Evolutionary conservation across 2,113 vertebrate species (phyloP).

Genomic region (Boleophthalmus pectinirostris): DNA sequence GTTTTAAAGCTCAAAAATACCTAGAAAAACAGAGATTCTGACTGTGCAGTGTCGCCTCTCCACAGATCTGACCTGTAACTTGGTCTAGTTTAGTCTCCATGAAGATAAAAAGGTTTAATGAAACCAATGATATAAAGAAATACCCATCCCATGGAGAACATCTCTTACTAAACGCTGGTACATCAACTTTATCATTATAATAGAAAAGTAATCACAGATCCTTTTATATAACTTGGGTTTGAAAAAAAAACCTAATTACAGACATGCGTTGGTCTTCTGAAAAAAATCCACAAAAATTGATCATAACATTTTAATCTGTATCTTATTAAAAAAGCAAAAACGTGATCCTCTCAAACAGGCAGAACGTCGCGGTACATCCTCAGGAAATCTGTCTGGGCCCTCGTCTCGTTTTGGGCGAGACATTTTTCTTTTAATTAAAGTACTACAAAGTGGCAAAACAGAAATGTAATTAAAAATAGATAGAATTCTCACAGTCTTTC

Average conservation of each 20-base stretch:
- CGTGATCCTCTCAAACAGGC: slow-evolving; percentile 24
- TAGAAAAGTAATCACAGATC: background rate
- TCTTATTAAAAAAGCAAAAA: slow-evolving; percentile 36
- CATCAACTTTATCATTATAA: too few species aligned
- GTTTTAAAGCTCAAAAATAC: too few species aligned
- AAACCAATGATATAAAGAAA: too few species aligned
- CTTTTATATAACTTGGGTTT: background rate
- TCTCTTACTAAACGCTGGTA: too few species aligned
- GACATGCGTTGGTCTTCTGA: background rate
- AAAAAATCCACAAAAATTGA: background rate
- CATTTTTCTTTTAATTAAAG: slow-evolving; percentile 1
- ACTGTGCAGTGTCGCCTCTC: too few species aligned
- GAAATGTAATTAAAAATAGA: background rate
- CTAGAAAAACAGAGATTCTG: too few species aligned
- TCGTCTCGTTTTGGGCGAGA: slow-evolving; percentile 20
- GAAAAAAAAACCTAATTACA: background rate
- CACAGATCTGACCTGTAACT: too few species aligned
- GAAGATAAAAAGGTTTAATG: too few species aligned
- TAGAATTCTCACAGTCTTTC: background rate
- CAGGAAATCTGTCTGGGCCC: slow-evolving; percentile 43
- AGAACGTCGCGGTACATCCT: slow-evolving; percentile 46
- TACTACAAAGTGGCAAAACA: background rate
- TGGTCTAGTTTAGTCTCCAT: too few species aligned
- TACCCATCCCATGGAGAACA: too few species aligned
- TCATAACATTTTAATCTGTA: slow-evolving; percentile 45